These are phyloP conservation scores for Coboldia fuscipes DNA, from an alignment of 1,140 invertebrate species.

Conservation along the genomic window DNA sequence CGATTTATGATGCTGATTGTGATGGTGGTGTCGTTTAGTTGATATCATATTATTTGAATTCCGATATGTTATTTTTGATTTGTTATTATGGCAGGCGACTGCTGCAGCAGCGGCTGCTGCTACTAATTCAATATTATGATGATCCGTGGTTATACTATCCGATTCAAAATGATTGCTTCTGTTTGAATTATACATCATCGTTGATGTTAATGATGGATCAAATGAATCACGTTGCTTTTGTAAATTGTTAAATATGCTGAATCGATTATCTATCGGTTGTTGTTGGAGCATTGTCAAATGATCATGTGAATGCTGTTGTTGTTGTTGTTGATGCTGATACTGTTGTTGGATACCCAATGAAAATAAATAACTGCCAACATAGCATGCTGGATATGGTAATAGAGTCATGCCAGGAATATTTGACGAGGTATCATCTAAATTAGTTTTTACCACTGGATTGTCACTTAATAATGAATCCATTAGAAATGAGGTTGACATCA, in stretches of 20 bases:
- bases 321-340: slow-evolving; percentile 23
- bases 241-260: slow-evolving; percentile 8
- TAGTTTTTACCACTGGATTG: slow-evolving; percentile 25
- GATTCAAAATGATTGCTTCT: background rate
- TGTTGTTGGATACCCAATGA: slow-evolving; percentile 33
- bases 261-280: slow-evolving; percentile 6
- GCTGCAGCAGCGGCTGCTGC: too few relatives aligned
- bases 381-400: slow-evolving; percentile 32
- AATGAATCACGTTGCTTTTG: slow-evolving; percentile 6
- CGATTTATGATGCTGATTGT: slow-evolving; percentile 28
- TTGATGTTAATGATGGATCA: slow-evolving; percentile 7
- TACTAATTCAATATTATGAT: too few relatives aligned
- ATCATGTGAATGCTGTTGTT: slow-evolving; percentile 20
- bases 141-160: too few relatives aligned
- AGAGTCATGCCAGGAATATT: slow-evolving; percentile 25
- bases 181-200: background rate
- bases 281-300: slow-evolving; percentile 10
- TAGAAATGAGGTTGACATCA: slow-evolving; percentile 56
- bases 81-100: too few relatives aligned
- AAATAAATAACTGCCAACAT: slow-evolving; percentile 35
- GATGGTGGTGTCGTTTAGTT: slow-evolving; percentile 16
- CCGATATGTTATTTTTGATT: slow-evolving; percentile 6
- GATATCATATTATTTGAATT: slow-evolving; percentile 11
- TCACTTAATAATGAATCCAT: slow-evolving; percentile 51
- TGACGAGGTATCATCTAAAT: slow-evolving; percentile 20